Evolutionary conservation across 2,888 invertebrate species (phyloP).

Genomic region (Melipona beecheii): DNA sequence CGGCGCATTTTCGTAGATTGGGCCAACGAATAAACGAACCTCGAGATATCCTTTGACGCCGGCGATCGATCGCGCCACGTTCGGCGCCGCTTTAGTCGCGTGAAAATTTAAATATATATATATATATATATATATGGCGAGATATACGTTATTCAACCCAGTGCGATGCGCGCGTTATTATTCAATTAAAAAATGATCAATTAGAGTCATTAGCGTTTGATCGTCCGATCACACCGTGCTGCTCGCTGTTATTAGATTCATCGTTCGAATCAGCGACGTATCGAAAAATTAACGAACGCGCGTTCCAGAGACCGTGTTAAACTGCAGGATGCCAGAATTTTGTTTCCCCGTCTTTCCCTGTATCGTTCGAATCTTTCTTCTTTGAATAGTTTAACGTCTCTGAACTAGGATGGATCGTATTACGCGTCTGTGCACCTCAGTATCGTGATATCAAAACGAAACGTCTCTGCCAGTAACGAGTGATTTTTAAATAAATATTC

Average conservation of each 20-base stretch:
- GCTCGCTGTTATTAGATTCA: background rate
- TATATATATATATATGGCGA: background rate
- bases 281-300: background rate
- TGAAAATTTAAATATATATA: slow-evolving; percentile 1
- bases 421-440: too few relatives aligned
- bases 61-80: background rate
- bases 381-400: too few relatives aligned
- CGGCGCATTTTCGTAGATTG: background rate
- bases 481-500: too few relatives aligned
- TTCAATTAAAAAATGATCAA: slow-evolving; percentile 10
- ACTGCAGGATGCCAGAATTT: too few relatives aligned
- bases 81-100: background rate
- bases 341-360: too few relatives aligned
- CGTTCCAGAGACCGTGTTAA: background rate
- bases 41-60: background rate
- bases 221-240: background rate
- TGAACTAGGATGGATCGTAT: too few relatives aligned
- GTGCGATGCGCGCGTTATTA: background rate
- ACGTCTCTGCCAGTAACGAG: too few relatives aligned
- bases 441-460: too few relatives aligned
- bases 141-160: background rate
- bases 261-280: slow-evolving; percentile 1
- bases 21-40: background rate
- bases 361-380: too few relatives aligned
- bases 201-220: background rate